A percentile compares a stretch with the other conserved stretches of the same genome.
phyloP scores from a whole-genome alignment of 2,113 vertebrate species.

The Chrysochloris asiatica region DNA sequence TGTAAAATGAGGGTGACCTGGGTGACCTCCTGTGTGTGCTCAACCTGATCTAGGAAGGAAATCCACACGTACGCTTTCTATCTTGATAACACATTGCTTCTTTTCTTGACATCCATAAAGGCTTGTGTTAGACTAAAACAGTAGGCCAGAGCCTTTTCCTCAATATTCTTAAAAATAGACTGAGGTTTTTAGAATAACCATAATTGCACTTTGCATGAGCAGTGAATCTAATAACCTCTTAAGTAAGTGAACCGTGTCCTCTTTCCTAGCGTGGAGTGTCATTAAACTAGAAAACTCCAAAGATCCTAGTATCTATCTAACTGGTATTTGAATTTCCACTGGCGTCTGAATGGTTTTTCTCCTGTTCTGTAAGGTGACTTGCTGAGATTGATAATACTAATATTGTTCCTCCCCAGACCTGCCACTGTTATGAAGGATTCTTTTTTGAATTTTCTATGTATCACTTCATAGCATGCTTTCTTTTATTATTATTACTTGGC shows the following conservation, averaged over 20 bases:
- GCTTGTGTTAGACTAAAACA: neutral
- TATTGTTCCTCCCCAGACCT: constrained; percentile 27
- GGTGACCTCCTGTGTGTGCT: rapidly evolving
- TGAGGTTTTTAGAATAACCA: neutral
- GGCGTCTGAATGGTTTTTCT: neutral
- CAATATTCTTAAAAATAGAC: neutral
- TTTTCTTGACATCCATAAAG: neutral
- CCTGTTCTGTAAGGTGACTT: neutral
- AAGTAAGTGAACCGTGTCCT: neutral
- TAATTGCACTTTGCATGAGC: neutral
- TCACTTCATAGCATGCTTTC: neutral
- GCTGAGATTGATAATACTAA: constrained; percentile 56
- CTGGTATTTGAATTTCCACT: neutral
- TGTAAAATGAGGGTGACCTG: neutral
- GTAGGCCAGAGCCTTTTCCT: neutral
- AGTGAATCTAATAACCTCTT: neutral
- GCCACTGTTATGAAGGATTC: neutral
- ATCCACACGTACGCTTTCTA: too few species aligned
- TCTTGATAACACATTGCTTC: too few species aligned
- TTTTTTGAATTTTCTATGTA: constrained; percentile 31
- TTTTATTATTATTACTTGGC: constrained; percentile 33
- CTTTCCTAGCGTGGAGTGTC: neutral
- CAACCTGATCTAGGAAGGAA: neutral
- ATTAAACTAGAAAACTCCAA: neutral
- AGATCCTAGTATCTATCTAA: neutral